A percentile compares a stretch with the other conserved stretches of the same genome.
Evolutionary conservation across 2,797 vertebrate species (phyloP).

Genomic region (Synanceia verrucosa): DNA sequence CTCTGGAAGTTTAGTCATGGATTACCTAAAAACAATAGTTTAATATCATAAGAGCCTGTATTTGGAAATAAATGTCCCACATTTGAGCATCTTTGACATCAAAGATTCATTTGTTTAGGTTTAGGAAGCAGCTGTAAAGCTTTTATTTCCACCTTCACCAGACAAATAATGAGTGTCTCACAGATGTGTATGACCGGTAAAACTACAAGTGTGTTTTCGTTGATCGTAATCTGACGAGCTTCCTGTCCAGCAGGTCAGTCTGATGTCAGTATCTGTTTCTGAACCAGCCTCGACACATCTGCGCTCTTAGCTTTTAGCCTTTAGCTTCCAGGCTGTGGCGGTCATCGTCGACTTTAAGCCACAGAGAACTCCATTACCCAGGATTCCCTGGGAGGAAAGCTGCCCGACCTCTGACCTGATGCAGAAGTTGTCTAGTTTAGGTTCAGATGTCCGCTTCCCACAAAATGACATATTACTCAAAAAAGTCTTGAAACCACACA

Average conservation of each 20-base stretch:
- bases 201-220: not conserved
- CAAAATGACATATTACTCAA: conserved; percentile 46
- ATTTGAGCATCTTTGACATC: no score
- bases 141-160: not conserved
- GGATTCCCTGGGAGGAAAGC: conserved; percentile 43
- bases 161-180: not conserved
- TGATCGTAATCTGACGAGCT: not conserved
- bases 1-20: no score
- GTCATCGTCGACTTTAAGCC: conserved; percentile 38
- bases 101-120: not conserved
- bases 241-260: conserved; percentile 23
- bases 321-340: conserved; percentile 35
- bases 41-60: not conserved
- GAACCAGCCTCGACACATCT: conserved; percentile 20
- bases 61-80: not conserved
- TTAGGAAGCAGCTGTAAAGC: not conserved
- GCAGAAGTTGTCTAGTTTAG: conserved; percentile 42
- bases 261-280: conserved; percentile 32
- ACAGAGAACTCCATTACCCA: conserved; percentile 55
- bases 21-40: not conserved
- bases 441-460: conserved; percentile 41
- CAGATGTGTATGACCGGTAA: not conserved
- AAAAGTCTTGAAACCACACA: conserved; percentile 20
- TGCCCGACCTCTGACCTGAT: conserved; percentile 49
- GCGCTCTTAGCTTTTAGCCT: conserved; percentile 30